These are phyloP conservation scores for Anisognathus igniventris DNA, from an alignment of 2,797 vertebrate genomes.

Conservation along the genomic window DNA sequence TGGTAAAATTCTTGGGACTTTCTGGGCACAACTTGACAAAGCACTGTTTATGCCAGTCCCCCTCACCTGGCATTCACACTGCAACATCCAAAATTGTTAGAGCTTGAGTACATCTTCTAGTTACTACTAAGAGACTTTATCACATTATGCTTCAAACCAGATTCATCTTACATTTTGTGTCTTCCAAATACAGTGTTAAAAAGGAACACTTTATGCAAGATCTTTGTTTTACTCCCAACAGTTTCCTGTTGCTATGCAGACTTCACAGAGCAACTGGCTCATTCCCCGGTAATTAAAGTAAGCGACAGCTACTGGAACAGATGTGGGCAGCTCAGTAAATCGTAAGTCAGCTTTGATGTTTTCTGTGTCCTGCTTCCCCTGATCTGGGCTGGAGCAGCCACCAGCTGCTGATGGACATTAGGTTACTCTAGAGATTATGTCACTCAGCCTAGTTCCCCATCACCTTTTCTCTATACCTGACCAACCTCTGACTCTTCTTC, in stretches of 20 bases:
- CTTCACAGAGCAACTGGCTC: constrained; percentile 67
- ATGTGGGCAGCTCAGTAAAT: constrained; percentile 73
- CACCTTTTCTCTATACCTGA: neutral
- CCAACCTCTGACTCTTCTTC: neutral
- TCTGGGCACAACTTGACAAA: neutral
- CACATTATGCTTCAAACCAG: neutral
- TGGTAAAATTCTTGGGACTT: neutral
- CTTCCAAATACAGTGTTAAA: neutral
- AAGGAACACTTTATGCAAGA: neutral
- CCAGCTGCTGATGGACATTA: neutral
- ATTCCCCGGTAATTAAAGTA: constrained; percentile 66
- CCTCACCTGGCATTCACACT: neutral
- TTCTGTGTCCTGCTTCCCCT: neutral
- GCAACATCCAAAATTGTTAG: neutral
- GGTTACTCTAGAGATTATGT: neutral
- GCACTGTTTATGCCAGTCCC: neutral
- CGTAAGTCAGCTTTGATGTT: constrained; percentile 65
- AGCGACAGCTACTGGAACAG: constrained; percentile 71
- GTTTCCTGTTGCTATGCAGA: constrained; percentile 72
- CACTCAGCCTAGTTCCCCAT: neutral
- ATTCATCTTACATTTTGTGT: neutral
- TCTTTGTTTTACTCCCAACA: constrained; percentile 51
- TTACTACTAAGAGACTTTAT: neutral
- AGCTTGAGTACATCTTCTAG: neutral
- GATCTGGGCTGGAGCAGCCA: neutral